A percentile compares a stretch with the other conserved stretches of the same genome.
phyloP scores from a whole-genome alignment of 37 sponge, comb jelly and placozoan genomes.

The Oopsacas minuta region DNA sequence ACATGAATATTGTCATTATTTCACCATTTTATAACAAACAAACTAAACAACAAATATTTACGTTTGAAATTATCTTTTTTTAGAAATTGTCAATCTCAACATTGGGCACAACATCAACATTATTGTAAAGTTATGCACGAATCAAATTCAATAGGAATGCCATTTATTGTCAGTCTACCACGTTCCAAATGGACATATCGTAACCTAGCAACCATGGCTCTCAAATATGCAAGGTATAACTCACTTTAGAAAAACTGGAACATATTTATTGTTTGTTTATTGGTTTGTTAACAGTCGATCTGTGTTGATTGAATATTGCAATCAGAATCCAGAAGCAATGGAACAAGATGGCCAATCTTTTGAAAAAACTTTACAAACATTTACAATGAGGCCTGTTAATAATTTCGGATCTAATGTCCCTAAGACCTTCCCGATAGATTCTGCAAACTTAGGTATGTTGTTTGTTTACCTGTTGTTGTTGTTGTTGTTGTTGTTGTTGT shows the following conservation, averaged over 20 bases:
- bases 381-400: neutral
- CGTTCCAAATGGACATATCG: constrained; percentile 38
- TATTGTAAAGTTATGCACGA: neutral
- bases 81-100: neutral
- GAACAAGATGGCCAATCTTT: neutral
- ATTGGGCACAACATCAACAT: constrained; percentile 16
- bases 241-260: too few relatives aligned
- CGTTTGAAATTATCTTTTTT: neutral
- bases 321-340: neutral
- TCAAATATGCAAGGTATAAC: constrained; percentile 49
- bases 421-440: neutral
- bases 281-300: neutral
- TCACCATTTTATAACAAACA: too few relatives aligned
- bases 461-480: too few relatives aligned
- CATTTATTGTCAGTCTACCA: constrained; percentile 63
- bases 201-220: constrained; percentile 28
- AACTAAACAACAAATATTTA: neutral
- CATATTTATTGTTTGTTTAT: neutral
- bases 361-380: neutral
- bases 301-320: neutral
- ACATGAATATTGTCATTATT: too few relatives aligned
- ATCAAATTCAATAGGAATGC: constrained; percentile 37
- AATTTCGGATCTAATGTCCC: neutral
- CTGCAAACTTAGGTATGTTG: neutral
- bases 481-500: too few relatives aligned